Evolutionary conservation across 2,113 vertebrate species (phyloP).

Genomic region (Willisornis vidua): DNA sequence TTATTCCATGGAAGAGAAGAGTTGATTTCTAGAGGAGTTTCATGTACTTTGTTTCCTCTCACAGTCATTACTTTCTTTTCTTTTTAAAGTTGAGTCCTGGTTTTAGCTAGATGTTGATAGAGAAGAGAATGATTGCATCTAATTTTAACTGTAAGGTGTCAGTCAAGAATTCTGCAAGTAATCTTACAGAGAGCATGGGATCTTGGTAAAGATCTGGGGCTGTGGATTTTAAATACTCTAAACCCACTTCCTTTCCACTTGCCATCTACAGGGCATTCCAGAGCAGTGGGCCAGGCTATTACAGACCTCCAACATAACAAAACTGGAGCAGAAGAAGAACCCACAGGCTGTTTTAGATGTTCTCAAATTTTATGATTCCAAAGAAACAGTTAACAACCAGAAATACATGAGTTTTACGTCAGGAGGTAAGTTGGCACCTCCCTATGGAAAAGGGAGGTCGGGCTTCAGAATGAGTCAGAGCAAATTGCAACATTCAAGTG

Average conservation of each 20-base stretch:
- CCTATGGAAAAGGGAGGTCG: neutral
- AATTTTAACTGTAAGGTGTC: constrained; percentile 69
- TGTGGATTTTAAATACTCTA: neutral
- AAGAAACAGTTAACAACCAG: constrained; percentile 99
- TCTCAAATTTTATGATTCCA: constrained; percentile 99
- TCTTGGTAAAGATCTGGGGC: constrained; percentile 74
- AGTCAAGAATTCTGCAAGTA: constrained; percentile 69
- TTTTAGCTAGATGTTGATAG: constrained; percentile 78
- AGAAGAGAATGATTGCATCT: constrained; percentile 75
- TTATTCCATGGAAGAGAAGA: constrained; percentile 75
- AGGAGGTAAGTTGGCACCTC: constrained; percentile 81
- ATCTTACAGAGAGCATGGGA: constrained; percentile 77
- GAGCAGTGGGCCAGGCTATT: constrained; percentile 97
- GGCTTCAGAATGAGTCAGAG: neutral
- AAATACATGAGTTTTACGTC: constrained; percentile 99
- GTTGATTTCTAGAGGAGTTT: constrained; percentile 74
- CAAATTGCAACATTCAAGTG: neutral
- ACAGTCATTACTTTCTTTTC: constrained; percentile 75
- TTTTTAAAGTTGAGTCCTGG: constrained; percentile 75
- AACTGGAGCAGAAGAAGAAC: constrained; percentile 98
- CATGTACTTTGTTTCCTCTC: constrained; percentile 75
- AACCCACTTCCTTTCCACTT: constrained; percentile 49
- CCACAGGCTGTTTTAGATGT: constrained; percentile 97
- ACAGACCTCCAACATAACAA: constrained; percentile 98
- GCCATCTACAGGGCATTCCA: constrained; percentile 88